These are phyloP conservation scores for Aeoliscus strigatus DNA, from an alignment of 2,797 vertebrate genomes.

Conservation along the genomic window DNA sequence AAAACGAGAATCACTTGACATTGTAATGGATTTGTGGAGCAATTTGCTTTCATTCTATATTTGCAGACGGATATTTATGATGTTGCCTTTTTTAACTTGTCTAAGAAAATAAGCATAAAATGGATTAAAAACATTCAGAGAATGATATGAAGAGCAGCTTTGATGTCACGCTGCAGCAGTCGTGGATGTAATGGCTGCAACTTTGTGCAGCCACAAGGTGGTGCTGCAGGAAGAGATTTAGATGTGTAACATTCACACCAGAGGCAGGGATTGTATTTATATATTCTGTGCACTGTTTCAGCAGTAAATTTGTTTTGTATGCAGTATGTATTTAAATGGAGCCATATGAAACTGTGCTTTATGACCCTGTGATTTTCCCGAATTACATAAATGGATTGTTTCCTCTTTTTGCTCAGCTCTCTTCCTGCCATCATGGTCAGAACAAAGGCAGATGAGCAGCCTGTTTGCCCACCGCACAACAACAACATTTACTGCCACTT, in stretches of 20 bases:
- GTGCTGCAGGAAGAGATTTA: conserved; percentile 75
- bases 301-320: conserved; percentile 29
- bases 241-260: conserved; percentile 29
- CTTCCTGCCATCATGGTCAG: conserved; percentile 34
- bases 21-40: background rate
- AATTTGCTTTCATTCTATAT: background rate
- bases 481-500: conserved; percentile 66
- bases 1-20: conserved; percentile 3
- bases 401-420: conserved; percentile 28
- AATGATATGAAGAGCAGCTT: too few relatives aligned
- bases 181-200: conserved; percentile 12
- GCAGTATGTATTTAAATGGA: conserved; percentile 30
- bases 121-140: too few relatives aligned
- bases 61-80: conserved; percentile 5
- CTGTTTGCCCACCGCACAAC: conserved; percentile 55
- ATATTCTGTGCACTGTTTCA: conserved; percentile 34
- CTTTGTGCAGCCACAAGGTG: conserved; percentile 73
- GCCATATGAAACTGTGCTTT: conserved; percentile 32
- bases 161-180: conserved; percentile 14
- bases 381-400: conserved; percentile 1
- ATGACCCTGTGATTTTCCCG: conserved; percentile 24
- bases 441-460: conserved; percentile 59
- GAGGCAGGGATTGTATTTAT: conserved; percentile 26
- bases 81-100: too few relatives aligned
- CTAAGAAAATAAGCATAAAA: too few relatives aligned